Base-by-base conservation (phyloP, 2,797 vertebrate genomes). In the Picus viridis region DNA sequence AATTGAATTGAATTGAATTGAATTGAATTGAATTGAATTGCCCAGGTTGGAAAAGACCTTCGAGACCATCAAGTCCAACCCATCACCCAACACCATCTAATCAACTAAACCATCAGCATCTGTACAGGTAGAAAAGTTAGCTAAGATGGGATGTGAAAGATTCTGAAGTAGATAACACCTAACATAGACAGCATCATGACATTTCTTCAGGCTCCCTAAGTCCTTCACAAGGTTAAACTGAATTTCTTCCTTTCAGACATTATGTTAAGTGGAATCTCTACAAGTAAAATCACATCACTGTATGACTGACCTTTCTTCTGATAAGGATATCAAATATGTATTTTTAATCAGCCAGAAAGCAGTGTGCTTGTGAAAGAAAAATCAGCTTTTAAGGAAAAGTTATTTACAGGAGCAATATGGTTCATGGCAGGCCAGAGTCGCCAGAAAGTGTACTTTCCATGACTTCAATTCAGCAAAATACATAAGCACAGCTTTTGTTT, bases 281-380 rank as follows among this genome's bases (percentile, higher is more conserved):
- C 29, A 91, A 88, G 65, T 32, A 41, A 92, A 91, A 93, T 61
- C 67, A 51, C 39, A 58, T 63, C 36, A 32, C 6, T 75, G 6
- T 41, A 30, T 73, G 76, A 75, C 27, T 92, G 88, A 86, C 59
- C 57, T 93, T 88, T 92, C 70, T 72, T 63, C 82, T 58, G 51
- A 72, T 30, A 69, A 81, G 36, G 54, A 70, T 75, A 59, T 89
- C 34, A 89, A 89, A 81, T 51, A 86, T 9, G 5, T 34, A 43
- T 64, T 85, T 90, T 91, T 75, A 87, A 89, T 62, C 79, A 67
- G 58, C 74, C 62, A 87, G 45, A 81, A 83, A 30, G 10, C 29
- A 49, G 51, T 77, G 32, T 29, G 5, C 56, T 77, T 56, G 65
- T 53, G 47, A 90, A 89, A 72, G 51, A 85, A 89, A 85, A 87